A percentile compares a stretch with the other conserved stretches of the same genome.
phyloP scores from a whole-genome alignment of 1,140 invertebrate genomes.

The Achatina immaculata region DNA sequence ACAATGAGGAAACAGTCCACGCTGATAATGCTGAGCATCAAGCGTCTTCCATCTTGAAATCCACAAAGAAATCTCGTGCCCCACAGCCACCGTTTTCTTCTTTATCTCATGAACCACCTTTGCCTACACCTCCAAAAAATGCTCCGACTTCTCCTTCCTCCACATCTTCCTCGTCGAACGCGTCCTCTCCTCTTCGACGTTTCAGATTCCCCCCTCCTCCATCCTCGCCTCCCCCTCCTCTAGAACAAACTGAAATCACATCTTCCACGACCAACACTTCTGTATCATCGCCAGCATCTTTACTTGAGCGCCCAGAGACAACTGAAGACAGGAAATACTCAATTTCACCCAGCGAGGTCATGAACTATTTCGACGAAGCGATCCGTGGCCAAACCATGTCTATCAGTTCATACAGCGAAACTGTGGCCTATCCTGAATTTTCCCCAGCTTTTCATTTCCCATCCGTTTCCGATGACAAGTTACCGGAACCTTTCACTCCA shows the following conservation, averaged over 20 bases:
- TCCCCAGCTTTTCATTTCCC: neutral
- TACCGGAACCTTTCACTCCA: neutral
- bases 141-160: neutral
- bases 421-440: neutral
- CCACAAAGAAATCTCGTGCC: neutral
- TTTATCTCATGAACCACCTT: neutral
- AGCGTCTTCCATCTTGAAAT: neutral
- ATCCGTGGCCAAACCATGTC: neutral
- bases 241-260: neutral
- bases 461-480: neutral
- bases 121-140: neutral
- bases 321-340: neutral
- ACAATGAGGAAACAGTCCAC: neutral
- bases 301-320: neutral
- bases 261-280: neutral
- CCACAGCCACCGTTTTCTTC: neutral
- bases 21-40: neutral
- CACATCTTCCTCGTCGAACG: neutral
- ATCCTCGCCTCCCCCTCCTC: neutral
- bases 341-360: constrained; percentile 18
- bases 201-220: constrained; percentile 6
- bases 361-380: constrained; percentile 17
- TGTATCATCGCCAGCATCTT: neutral
- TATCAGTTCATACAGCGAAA: constrained; percentile 2
- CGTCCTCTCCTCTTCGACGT: neutral